Evolutionary conservation across 2,797 vertebrate species (phyloP), one percentile per base, ranked within the genome.

Genomic region (Chiropotes sagulatus): DNA sequence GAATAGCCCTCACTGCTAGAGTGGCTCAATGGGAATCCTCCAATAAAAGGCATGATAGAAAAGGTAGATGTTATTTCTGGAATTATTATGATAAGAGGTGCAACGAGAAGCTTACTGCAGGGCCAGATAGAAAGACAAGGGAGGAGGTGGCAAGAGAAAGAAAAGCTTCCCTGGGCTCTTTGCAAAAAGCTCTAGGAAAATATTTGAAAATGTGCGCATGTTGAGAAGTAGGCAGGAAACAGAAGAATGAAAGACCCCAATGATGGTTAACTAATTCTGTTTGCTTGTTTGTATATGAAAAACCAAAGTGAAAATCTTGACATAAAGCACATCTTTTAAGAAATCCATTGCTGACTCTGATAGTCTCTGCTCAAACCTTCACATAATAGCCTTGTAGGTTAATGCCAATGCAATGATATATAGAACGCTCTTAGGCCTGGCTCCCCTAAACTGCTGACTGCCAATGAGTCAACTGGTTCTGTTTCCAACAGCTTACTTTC

Each of bases 311-410:
- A 57, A 64, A 54, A 75, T 93, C 81, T 22, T 92, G 82, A 92
- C 76, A 96, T 82, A 90, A 97, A 97, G 96, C 1, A 48, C 58
- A 84, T 36, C 58, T 88, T 94, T 97, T 95, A 96, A 96, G 96
- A 96, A 83, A 79, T 73, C 86, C 84, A 85, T 83, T 92, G 78
- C 94, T 96, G 91, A 85, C 82, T 94, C 90, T 96, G 95, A 86
- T 41, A 88, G 93, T 88, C 93, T 97, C 95, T 97, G 96, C 98
- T 97, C 96, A 94, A 98, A 96, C 81, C 96, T 93, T 67, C 78
- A 86, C 96, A 97, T 97, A 98, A 96, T 79, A 98, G 97, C 95
- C 98, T 98, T 97, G 96, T 81, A 96, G 96, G 64, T 81, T 78
- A 96, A 85, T 82, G 93, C 95, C 96, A 97, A 97, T 86, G 85